Conservation (phyloP, 2,888 invertebrate species). For the Odontocolon sp. region DNA sequence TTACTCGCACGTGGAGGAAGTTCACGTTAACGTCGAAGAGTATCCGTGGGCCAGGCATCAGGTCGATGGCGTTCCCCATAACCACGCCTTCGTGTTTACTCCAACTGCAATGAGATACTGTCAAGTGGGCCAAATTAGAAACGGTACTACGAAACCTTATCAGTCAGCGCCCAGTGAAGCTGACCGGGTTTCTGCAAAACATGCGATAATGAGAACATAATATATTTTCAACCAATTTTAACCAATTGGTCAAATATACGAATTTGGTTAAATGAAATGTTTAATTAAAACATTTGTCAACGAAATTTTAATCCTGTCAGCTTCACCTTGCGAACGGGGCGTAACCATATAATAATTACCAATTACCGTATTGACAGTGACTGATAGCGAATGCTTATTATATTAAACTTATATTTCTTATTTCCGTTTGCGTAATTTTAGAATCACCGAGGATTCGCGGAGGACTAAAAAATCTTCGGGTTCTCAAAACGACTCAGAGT, state of each 20-base stretch:
- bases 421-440: conserved; percentile 65
- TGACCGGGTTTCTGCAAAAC: background rate
- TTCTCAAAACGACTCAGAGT: conserved; percentile 91
- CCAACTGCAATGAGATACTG: conserved; percentile 87
- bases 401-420: background rate
- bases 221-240: background rate
- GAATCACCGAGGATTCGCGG: conserved; percentile 85
- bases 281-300: no score
- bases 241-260: no score
- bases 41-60: conserved; percentile 89
- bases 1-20: conserved; percentile 89
- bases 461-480: conserved; percentile 87
- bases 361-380: no score
- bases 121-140: conserved; percentile 85
- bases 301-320: no score
- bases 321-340: no score
- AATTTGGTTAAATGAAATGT: no score
- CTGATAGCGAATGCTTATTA: conserved; percentile 4
- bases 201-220: background rate
- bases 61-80: conserved; percentile 84
- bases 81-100: conserved; percentile 89
- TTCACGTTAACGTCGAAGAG: conserved; percentile 86
- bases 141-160: no score
- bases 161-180: no score
- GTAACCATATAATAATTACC: no score